phyloP scores from a whole-genome alignment of 2,113 vertebrate genomes.

The Thalassoma bifasciatum region DNA sequence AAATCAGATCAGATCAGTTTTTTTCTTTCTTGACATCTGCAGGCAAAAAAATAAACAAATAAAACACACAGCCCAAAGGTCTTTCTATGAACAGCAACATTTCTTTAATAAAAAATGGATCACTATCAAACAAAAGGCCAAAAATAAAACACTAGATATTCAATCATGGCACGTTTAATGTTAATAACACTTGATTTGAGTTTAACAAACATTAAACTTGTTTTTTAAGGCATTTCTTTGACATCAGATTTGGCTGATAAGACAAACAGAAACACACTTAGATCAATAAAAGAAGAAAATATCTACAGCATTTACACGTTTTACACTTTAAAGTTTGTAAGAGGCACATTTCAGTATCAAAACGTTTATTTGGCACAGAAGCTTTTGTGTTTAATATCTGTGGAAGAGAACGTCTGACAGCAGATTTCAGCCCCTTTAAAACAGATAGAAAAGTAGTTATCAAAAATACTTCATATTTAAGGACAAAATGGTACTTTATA shows the following conservation, averaged over 20 bases:
- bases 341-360: background rate
- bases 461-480: conserved; percentile 23
- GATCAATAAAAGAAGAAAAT: conserved; percentile 2
- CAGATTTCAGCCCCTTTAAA: conserved; percentile 16
- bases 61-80: background rate
- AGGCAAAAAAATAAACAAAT: no score
- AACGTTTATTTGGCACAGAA: background rate
- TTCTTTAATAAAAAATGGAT: conserved; percentile 9
- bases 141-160: background rate
- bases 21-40: no score
- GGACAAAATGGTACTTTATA: conserved; percentile 25
- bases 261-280: background rate
- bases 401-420: background rate
- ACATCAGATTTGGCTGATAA: background rate
- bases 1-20: no score
- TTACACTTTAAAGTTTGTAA: conserved; percentile 3
- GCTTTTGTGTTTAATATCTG: background rate
- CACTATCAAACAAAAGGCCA: background rate
- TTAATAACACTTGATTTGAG: background rate
- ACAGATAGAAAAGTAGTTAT: conserved; percentile 8
- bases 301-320: conserved; percentile 48
- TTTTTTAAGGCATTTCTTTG: background rate
- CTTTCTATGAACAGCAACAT: background rate
- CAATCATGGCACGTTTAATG: background rate
- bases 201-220: background rate